Evolutionary conservation across 2,888 invertebrate genomes (phyloP).

Genomic region (Megalurothrips usitatus): DNA sequence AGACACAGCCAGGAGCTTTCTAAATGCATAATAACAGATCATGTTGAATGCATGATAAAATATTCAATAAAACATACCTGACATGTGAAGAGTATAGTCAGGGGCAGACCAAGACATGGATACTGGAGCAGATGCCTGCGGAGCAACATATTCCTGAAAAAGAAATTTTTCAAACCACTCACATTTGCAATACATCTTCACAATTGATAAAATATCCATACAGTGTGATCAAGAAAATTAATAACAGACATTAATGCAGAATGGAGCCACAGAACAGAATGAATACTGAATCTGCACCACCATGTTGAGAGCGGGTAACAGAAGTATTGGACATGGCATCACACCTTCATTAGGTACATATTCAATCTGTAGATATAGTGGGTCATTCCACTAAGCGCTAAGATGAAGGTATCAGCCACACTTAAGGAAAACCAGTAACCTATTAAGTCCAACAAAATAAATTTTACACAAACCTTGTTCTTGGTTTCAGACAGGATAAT

Average conservation of each 20-base stretch:
- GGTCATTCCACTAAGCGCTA: too few species aligned
- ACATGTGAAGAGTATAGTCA: neutral
- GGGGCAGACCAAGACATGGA: conserved; percentile 1
- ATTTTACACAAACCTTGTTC: neutral
- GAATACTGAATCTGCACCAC: too few species aligned
- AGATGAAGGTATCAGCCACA: too few species aligned
- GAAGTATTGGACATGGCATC: too few species aligned
- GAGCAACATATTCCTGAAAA: conserved; percentile 2
- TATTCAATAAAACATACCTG: neutral
- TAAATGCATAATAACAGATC: too few species aligned
- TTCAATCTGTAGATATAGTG: too few species aligned
- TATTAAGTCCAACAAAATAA: too few species aligned
- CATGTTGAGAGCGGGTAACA: too few species aligned
- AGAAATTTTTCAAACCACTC: neutral
- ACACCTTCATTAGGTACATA: too few species aligned
- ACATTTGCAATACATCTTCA: too few species aligned
- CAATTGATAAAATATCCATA: neutral
- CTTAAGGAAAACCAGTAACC: too few species aligned
- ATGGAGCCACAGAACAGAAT: neutral
- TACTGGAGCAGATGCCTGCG: neutral
- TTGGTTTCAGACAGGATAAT: neutral
- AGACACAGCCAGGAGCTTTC: neutral
- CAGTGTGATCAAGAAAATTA: neutral
- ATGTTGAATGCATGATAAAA: too few species aligned
- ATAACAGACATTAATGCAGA: neutral